Base-by-base conservation (phyloP, 1,140 invertebrate genomes). In the Penaeus japonicus region DNA sequence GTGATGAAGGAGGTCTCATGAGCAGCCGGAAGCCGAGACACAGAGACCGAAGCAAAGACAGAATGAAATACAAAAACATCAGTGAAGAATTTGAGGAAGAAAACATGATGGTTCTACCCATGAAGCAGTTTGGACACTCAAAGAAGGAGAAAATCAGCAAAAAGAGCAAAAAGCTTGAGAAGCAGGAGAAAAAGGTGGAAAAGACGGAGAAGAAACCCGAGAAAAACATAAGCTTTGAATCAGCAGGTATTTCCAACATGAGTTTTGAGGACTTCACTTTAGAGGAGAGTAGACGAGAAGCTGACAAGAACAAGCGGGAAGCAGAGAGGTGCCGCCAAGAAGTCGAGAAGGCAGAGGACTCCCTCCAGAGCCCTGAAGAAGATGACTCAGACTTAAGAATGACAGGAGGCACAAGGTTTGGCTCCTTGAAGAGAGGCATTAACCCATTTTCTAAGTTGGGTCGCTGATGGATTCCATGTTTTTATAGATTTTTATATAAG, bases 241-340 rank as follows among this genome's bases (percentile, higher is more conserved):
- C 90, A n/a, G 91, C 89, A 3, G 95, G 95, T 4, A 96, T 96
- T 89, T 95, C 95, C 90, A 96, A 96, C 91, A 95, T 96, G 95
- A 96, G 95, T 91, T 96, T 96, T 90, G 96, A 96, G 92, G 96
- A 96, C 92, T 95, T 96, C 91, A 95, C 95, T 1, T 95, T 95
- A 30, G 95, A 96, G 89, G 95, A 96, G 84, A 93, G 93, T 54
- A 92, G 92, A 24, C 93, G 93, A 53, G 92, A 91, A 82, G 91
- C 92, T 17, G 80, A 91, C 1, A 91, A 87, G 32, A 90, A 90
- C 55, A 90, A 91, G 91, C 91, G 4, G 92, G 92, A 80, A 39
- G 94, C 94, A 2, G 83, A 73, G 32, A 77, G 59, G 65, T 75
- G 47, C 47, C 59, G 87, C 55, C 87, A 59, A 32, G 87, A 88